Evolutionary conservation across 2,113 vertebrate genomes (phyloP).

Genomic region (Pipa parva): DNA sequence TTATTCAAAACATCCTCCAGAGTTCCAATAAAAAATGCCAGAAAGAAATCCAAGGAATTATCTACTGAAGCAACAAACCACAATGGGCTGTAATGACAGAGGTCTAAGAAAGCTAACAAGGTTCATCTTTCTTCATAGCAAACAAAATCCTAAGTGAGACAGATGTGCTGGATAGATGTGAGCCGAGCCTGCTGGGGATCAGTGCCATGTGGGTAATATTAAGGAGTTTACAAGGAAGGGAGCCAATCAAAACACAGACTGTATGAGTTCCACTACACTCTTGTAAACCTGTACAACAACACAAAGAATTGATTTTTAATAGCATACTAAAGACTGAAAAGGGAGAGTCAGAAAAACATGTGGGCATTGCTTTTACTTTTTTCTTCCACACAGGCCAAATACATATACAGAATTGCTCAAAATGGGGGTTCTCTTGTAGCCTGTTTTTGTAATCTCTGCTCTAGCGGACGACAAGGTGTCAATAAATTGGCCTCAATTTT

Average conservation of each 20-base stretch:
- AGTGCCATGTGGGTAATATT: background rate
- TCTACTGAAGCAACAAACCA: conserved; percentile 1
- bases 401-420: no score
- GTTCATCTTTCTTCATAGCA: background rate
- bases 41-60: background rate
- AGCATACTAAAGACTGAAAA: background rate
- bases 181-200: background rate
- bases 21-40: background rate
- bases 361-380: no score
- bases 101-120: background rate
- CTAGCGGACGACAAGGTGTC: no score
- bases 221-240: background rate
- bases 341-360: background rate
- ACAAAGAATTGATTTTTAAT: background rate
- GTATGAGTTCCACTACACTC: background rate
- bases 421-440: no score
- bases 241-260: conserved; percentile 3
- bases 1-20: background rate
- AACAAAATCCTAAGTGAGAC: conserved; percentile 2
- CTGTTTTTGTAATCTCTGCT: no score
- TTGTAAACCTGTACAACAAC: background rate
- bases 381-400: no score
- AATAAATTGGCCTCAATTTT: no score
- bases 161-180: conserved; percentile 7
- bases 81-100: background rate